Conservation (phyloP, 53 echinoderm and acorn worm genomes). For the Arbacia lixula region DNA sequence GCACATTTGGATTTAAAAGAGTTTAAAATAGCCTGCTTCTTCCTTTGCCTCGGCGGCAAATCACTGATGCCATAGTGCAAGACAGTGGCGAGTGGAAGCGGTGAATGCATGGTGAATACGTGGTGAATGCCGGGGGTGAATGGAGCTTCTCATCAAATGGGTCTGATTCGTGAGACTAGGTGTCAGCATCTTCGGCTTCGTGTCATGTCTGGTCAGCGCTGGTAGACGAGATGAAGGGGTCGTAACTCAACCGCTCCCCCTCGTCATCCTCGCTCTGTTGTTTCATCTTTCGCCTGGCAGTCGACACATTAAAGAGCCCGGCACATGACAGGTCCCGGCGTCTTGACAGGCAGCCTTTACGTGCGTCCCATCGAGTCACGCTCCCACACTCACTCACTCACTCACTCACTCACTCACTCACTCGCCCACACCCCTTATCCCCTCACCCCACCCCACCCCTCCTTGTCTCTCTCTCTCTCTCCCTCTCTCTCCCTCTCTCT, state of each 20-base stretch:
- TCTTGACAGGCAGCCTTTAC: background rate
- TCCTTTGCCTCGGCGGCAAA: too few species aligned
- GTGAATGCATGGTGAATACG: too few species aligned
- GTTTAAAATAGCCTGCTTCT: too few species aligned
- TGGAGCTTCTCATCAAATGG: too few species aligned
- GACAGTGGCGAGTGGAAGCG: too few species aligned
- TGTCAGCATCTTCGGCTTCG: conserved; percentile 14
- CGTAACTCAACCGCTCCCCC: conserved; percentile 12
- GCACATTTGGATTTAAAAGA: too few species aligned
- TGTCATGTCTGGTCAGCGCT: conserved; percentile 35
- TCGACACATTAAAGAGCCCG: conserved; percentile 27
- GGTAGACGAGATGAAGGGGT: conserved; percentile 24
- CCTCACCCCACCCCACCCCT: too few species aligned
- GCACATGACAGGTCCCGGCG: conserved; percentile 2
- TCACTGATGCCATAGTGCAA: too few species aligned
- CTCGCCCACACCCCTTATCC: background rate
- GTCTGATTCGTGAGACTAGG: conserved; percentile 17
- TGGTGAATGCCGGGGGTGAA: too few species aligned
- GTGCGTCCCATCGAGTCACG: too few species aligned
- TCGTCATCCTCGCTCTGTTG: conserved; percentile 21
- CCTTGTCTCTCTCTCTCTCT: too few species aligned
- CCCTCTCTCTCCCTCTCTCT: too few species aligned
- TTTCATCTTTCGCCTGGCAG: conserved; percentile 45
- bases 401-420: background rate
- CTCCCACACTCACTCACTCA: background rate